A percentile compares a stretch with the other conserved stretches of the same genome.
These are phyloP conservation scores for Lithophane ornitopus DNA, from an alignment of 2,888 invertebrate genomes.

Conservation along the genomic window DNA sequence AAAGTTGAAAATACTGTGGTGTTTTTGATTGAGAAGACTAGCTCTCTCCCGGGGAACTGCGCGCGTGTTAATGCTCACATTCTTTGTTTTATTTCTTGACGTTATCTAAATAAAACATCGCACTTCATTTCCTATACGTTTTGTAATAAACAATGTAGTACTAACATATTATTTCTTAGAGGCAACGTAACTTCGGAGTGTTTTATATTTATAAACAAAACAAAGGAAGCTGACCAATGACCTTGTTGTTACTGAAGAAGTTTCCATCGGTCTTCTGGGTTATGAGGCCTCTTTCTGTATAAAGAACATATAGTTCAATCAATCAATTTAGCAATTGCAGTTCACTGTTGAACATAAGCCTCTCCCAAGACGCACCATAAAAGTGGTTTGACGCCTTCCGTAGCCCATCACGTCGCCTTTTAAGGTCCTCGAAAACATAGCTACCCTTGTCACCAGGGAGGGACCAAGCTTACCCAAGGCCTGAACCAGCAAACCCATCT, in stretches of 20 bases:
- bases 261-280: not conserved
- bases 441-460: not conserved
- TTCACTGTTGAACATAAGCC: too few relatives aligned
- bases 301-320: too few relatives aligned
- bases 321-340: too few relatives aligned
- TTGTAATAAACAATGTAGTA: slow-evolving; percentile 39
- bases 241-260: not conserved
- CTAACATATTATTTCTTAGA: slow-evolving; percentile 37
- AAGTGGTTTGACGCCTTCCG: too few relatives aligned
- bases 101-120: slow-evolving; percentile 65
- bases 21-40: not conserved
- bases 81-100: slow-evolving; percentile 51
- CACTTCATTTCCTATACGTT: slow-evolving; percentile 45
- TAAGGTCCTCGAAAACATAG: too few relatives aligned
- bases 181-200: slow-evolving; percentile 12
- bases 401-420: too few relatives aligned
- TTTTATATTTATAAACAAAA: slow-evolving; percentile 22
- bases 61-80: slow-evolving; percentile 49
- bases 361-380: too few relatives aligned
- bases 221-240: slow-evolving; percentile 6
- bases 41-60: slow-evolving; percentile 44
- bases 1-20: slow-evolving; percentile 17
- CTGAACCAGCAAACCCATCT: too few relatives aligned
- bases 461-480: not conserved
- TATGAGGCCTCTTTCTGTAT: not conserved